Conservation (phyloP, 2,888 invertebrate genomes). For the Chymomyza caudatula region DNA sequence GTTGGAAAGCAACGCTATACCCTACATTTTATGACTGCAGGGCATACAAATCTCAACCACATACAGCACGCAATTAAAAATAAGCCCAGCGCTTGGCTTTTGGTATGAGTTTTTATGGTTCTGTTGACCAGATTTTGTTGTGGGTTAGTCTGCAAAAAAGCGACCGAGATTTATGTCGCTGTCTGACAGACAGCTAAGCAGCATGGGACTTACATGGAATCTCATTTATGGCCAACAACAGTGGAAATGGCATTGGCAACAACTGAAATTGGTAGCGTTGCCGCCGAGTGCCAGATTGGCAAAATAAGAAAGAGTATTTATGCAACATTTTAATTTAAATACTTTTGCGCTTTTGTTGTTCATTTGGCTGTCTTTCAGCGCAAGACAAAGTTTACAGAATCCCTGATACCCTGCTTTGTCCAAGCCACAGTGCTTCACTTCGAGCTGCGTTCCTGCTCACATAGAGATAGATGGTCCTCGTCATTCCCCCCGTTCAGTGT, state of each 20-base stretch:
- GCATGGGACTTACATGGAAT: background rate
- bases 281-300: background rate
- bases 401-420: slow-evolving; percentile 24
- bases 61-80: background rate
- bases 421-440: slow-evolving; percentile 12
- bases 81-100: slow-evolving; percentile 23
- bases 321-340: slow-evolving; percentile 2
- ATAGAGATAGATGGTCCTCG: background rate
- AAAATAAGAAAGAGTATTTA: slow-evolving; percentile 8
- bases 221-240: slow-evolving; percentile 22
- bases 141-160: slow-evolving; percentile 21
- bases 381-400: slow-evolving; percentile 30
- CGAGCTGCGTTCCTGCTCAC: background rate
- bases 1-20: too few relatives aligned
- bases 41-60: background rate
- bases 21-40: background rate
- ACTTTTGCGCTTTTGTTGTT: background rate
- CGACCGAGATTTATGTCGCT: slow-evolving; percentile 36
- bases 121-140: slow-evolving; percentile 34
- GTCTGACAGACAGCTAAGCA: slow-evolving; percentile 18
- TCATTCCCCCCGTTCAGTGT: background rate
- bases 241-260: too few relatives aligned
- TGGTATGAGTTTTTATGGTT: slow-evolving; percentile 4
- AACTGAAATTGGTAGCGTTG: background rate
- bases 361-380: too few relatives aligned